Evolutionary conservation across 2,113 vertebrate genomes (phyloP).

Genomic region (Muntiacus reevesi): DNA sequence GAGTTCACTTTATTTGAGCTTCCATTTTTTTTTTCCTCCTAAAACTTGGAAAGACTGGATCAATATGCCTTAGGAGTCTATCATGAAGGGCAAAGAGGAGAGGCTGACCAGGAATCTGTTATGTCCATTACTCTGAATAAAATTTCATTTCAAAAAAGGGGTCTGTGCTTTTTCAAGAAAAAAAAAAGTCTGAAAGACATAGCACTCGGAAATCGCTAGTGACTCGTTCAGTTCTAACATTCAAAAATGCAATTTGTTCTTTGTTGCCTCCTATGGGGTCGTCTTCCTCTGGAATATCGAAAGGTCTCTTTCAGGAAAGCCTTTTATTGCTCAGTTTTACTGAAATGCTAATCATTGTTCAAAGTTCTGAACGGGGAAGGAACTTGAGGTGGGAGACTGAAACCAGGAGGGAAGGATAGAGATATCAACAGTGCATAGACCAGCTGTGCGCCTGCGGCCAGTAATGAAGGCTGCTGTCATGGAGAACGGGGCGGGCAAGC

Average conservation of each 20-base stretch:
- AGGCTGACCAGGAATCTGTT: background rate
- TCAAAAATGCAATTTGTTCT: background rate
- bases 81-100: background rate
- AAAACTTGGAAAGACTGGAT: background rate
- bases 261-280: background rate
- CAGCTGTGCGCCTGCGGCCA: fast-evolving
- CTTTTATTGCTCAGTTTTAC: background rate
- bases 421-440: background rate
- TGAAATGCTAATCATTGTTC: background rate
- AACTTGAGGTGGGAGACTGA: background rate
- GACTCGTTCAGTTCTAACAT: background rate
- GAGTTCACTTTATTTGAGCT: background rate
- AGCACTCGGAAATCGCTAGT: background rate
- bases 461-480: background rate
- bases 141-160: background rate
- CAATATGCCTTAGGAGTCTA: background rate
- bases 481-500: background rate
- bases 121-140: background rate
- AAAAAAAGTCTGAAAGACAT: background rate
- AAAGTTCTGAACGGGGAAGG: background rate
- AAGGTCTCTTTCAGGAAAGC: background rate
- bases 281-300: background rate
- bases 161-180: background rate
- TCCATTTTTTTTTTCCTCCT: background rate
- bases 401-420: background rate